Base-by-base conservation (phyloP, 2,113 vertebrate genomes). In the Pithys albifrons region DNA sequence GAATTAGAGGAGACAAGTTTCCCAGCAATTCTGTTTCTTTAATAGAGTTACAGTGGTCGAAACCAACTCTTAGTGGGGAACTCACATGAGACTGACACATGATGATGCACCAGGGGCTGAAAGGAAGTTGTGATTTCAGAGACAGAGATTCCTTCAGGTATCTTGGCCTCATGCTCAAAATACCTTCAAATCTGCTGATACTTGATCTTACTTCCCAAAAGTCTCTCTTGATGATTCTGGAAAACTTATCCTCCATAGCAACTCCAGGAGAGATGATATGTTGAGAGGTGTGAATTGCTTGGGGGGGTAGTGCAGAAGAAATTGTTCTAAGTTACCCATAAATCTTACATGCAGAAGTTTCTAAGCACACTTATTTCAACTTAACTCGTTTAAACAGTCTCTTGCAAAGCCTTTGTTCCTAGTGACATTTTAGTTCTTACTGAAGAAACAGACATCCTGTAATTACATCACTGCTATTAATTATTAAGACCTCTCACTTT, bases 391-490 rank as follows among this genome's bases (percentile, higher is more conserved):
- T 67, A 39, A 95, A 55, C 20, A 49, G 59, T n/a, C 61, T 83
- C 1, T 66, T 88, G 49, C 45, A 80, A 86, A 93, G 51, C 19
- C 69, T 91, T 93, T 91, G 43, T 90, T 95, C 85, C 51, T 82
- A 29, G 51, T 89, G 87, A 88, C 72, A 69, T 89, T 93, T 94
- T 88, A 71, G 23, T 85, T 94, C 74, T 83, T 80, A 52, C 77
- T 92, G 57, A 94, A 80, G 92, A 88, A 93, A 74, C 46, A 91
- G 62, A 89, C 69, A 84, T 91, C 54, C 22, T 76, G 78, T 89
- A 89, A 91, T 91, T 93, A 77, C 75, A 94, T 93, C 89, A 85
- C 24, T 90, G 75, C 75, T 88, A 45, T 81, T 96, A 94, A 88
- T 91, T 92, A 89, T 95, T 87, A 92, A 92, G 74, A 59, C 59